A percentile compares a stretch with the other conserved stretches of the same genome.
phyloP scores from a whole-genome alignment of 1,140 invertebrate genomes.

The Pteromalus puparum region DNA sequence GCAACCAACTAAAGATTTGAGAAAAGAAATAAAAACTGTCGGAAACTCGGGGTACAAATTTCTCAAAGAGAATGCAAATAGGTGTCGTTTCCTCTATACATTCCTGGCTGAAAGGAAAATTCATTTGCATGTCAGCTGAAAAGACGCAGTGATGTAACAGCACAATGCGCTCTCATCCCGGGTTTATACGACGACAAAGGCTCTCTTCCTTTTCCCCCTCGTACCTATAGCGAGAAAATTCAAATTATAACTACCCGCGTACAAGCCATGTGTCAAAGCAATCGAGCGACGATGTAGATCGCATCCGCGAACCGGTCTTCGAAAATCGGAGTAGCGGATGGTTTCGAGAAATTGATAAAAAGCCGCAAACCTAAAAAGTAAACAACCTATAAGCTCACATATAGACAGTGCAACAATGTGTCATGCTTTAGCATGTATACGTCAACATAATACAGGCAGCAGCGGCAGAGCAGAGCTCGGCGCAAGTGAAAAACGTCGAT shows the following conservation, averaged over 20 bases:
- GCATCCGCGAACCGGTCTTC: no score
- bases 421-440: background rate
- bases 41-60: background rate
- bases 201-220: no score
- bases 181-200: no score
- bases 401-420: background rate
- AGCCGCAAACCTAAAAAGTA: background rate
- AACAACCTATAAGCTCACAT: background rate
- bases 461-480: background rate
- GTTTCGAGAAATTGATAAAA: background rate
- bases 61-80: background rate
- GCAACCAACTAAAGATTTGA: background rate
- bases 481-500: constrained; percentile 40
- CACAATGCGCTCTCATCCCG: no score
- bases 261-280: no score
- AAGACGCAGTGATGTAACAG: constrained; percentile 12
- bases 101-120: background rate
- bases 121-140: background rate
- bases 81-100: background rate
- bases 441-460: background rate
- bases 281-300: no score
- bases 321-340: no score
- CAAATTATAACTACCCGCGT: no score
- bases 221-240: no score
- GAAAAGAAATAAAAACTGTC: background rate